These are phyloP conservation scores for Deroplatys truncata DNA, from an alignment of 2,888 invertebrate genomes.

Conservation along the genomic window DNA sequence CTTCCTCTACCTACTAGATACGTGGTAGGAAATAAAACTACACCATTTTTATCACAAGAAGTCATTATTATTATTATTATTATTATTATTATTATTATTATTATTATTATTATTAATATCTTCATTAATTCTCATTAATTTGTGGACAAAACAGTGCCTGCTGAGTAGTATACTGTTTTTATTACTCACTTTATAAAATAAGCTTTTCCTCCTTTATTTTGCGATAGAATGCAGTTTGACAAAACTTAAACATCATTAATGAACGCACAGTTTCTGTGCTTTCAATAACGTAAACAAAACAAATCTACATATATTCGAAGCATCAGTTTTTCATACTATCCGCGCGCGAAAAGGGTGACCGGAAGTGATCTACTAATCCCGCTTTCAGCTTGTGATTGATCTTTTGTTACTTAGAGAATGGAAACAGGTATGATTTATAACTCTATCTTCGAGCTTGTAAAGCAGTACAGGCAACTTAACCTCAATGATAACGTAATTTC, in stretches of 20 bases:
- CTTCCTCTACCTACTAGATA: too few species aligned
- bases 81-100: too few species aligned
- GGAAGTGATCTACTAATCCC: slow-evolving; percentile 32
- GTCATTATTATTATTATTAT: too few species aligned
- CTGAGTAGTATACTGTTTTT: not conserved
- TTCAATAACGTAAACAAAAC: not conserved
- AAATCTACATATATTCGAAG: not conserved
- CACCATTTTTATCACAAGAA: too few species aligned
- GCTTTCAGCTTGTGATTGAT: slow-evolving; percentile 33
- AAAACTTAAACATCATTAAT: not conserved
- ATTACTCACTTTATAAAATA: not conserved
- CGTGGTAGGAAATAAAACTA: too few species aligned
- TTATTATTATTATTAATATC: too few species aligned
- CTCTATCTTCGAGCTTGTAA: slow-evolving; percentile 4
- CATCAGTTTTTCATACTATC: slow-evolving; percentile 27
- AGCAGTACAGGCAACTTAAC: not conserved
- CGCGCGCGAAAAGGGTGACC: slow-evolving; percentile 30
- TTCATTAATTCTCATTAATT: too few species aligned
- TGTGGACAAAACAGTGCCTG: too few species aligned
- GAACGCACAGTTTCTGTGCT: not conserved
- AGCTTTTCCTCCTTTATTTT: not conserved
- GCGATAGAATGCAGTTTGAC: not conserved
- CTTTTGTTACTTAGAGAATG: slow-evolving; percentile 33
- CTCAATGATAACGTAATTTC: not conserved
- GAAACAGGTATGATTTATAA: slow-evolving; percentile 32